These are phyloP conservation scores for Tichodroma muraria DNA, from an alignment of 2,113 vertebrate genomes.

Conservation along the genomic window DNA sequence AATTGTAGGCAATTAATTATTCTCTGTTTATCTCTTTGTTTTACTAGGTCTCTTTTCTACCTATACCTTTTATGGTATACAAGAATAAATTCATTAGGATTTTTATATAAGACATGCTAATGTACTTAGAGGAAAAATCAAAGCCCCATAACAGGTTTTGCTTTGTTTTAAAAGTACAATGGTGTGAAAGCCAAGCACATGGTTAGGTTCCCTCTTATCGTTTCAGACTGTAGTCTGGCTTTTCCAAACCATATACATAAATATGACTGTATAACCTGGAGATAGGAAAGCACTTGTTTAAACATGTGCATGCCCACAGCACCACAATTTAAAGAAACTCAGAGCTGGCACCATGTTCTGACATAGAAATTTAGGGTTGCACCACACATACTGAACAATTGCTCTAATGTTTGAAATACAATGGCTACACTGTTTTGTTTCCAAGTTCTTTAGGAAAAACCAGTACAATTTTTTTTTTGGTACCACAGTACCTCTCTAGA, in stretches of 20 bases:
- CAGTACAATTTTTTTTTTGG: background rate
- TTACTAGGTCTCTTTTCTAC: background rate
- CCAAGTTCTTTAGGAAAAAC: slow-evolving; percentile 36
- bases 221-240: background rate
- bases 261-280: background rate
- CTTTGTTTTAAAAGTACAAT: background rate
- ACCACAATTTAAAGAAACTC: slow-evolving; percentile 20
- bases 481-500: background rate
- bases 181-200: background rate
- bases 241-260: slow-evolving; percentile 12
- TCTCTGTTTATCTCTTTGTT: background rate
- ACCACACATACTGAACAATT: slow-evolving; percentile 41
- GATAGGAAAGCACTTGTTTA: slow-evolving; percentile 53
- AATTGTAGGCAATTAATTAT: background rate
- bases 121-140: background rate
- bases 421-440: slow-evolving; percentile 48
- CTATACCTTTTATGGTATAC: background rate
- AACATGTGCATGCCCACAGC: slow-evolving; percentile 15
- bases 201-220: background rate
- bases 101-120: background rate
- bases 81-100: background rate
- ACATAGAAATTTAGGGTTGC: slow-evolving; percentile 22
- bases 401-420: slow-evolving; percentile 55
- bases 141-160: background rate
- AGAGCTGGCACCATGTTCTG: background rate